These are phyloP conservation scores for Saimiri boliviensis DNA, from an alignment of 2,113 vertebrate genomes.

Conservation along the genomic window DNA sequence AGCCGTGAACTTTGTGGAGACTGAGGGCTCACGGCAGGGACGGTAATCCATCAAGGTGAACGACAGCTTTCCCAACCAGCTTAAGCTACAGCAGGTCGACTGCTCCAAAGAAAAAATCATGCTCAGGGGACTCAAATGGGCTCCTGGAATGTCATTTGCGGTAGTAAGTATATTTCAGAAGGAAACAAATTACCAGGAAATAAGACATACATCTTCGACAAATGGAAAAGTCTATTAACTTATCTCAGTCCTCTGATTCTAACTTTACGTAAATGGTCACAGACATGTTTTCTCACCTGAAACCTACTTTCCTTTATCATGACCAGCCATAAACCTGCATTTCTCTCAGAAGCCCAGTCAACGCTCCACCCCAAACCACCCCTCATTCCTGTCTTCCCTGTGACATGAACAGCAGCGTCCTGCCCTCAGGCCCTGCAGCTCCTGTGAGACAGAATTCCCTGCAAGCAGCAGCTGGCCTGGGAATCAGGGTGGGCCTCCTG, in stretches of 20 bases:
- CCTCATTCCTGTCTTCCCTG: background rate
- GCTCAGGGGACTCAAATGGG: conserved; percentile 13
- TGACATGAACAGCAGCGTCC: rapidly evolving
- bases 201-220: conserved; percentile 49
- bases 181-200: conserved; percentile 67
- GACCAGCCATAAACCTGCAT: background rate
- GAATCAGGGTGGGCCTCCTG: background rate
- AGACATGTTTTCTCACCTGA: background rate
- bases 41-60: conserved; percentile 64
- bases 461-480: no score
- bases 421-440: no score
- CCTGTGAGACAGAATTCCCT: no score
- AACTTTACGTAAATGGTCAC: conserved; percentile 17
- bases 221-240: conserved; percentile 56
- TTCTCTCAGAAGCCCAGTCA: background rate
- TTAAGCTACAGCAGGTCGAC: conserved; percentile 33
- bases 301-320: background rate
- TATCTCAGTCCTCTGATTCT: background rate
- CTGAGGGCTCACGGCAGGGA: conserved; percentile 55
- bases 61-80: conserved; percentile 72
- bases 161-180: conserved; percentile 40
- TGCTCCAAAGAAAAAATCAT: conserved; percentile 60
- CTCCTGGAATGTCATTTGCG: conserved; percentile 62
- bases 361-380: background rate
- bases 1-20: conserved; percentile 67